Percentiles rank a stretch among this genome's conserved stretches.
phyloP scores from a whole-genome alignment of 64 coral and sea anemone species.

The Montipora efflorescens region DNA sequence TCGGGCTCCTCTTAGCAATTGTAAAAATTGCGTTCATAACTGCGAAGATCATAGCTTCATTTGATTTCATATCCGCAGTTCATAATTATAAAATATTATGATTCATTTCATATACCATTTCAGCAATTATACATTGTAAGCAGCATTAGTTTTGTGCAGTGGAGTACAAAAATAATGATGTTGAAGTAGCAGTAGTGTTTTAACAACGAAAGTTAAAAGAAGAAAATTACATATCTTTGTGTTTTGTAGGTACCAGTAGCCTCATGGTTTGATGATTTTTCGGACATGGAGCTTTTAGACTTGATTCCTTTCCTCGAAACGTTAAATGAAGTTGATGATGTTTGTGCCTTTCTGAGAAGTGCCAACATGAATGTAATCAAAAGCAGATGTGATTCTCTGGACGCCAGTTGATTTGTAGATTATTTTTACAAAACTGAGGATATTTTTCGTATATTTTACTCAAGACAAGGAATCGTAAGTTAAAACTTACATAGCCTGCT shows the following conservation, averaged over 20 bases:
- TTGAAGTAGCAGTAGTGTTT: too few relatives aligned
- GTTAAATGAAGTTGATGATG: slow-evolving; percentile 81
- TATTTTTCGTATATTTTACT: too few relatives aligned
- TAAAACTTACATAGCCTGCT: background rate
- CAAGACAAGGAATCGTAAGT: background rate
- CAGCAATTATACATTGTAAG: too few relatives aligned
- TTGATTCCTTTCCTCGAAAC: slow-evolving; percentile 89
- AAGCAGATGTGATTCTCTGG: slow-evolving; percentile 21
- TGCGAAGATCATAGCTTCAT: too few relatives aligned
- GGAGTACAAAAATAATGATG: too few relatives aligned
- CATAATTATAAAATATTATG: too few relatives aligned
- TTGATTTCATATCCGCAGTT: too few relatives aligned
- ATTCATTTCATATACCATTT: too few relatives aligned
- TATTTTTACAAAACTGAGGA: background rate
- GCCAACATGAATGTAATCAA: slow-evolving; percentile 62
- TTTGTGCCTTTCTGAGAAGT: slow-evolving; percentile 82
- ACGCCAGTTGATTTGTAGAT: background rate
- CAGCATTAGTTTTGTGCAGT: too few relatives aligned
- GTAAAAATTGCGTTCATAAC: too few relatives aligned
- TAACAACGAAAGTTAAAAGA: too few relatives aligned
- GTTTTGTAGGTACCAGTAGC: slow-evolving; percentile 76
- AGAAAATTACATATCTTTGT: background rate
- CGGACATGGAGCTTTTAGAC: slow-evolving; percentile 78
- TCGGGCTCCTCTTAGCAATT: too few relatives aligned
- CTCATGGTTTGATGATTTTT: slow-evolving; percentile 93